A percentile compares a stretch with the other conserved stretches of the same genome.
Conservation (phyloP, 2,888 invertebrate genomes). For the Ametastegia equiseti region DNA sequence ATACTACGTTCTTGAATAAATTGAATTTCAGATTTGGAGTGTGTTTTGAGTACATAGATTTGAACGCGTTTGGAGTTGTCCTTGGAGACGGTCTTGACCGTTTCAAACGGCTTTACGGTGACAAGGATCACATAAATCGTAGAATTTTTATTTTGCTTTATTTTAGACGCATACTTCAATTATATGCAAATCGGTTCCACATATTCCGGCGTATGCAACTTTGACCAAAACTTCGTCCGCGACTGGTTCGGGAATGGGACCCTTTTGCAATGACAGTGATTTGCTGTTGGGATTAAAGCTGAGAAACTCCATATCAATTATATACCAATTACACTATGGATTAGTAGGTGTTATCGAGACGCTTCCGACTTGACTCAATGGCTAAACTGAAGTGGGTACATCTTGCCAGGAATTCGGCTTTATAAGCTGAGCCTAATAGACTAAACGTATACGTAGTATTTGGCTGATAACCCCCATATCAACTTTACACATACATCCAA, state of each 20-base stretch:
- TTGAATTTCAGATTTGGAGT: not conserved
- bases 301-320: conserved; percentile 67
- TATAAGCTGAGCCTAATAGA: not conserved
- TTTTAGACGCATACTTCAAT: conserved; percentile 78
- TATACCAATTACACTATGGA: conserved; percentile 17
- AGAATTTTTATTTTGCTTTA: not conserved
- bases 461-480: conserved; percentile 3
- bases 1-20: not conserved
- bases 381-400: conserved; percentile 74
- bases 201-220: conserved; percentile 84
- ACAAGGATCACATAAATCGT: not conserved
- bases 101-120: not conserved
- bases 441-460: conserved; percentile 6
- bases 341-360: conserved; percentile 55
- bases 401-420: conserved; percentile 2
- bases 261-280: conserved; percentile 61
- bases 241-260: conserved; percentile 63
- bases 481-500: not conserved
- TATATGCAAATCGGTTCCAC: conserved; percentile 86
- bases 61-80: not conserved
- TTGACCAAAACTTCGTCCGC: conserved; percentile 81
- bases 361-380: conserved; percentile 92
- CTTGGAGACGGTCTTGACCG: not conserved
- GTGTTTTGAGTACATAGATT: not conserved
- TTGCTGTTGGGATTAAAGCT: conserved; percentile 66